Percentiles rank a stretch among this genome's conserved stretches.
phyloP scores from a whole-genome alignment of 35 echinoderm and acorn worm genomes.

The Diadema setosum region DNA sequence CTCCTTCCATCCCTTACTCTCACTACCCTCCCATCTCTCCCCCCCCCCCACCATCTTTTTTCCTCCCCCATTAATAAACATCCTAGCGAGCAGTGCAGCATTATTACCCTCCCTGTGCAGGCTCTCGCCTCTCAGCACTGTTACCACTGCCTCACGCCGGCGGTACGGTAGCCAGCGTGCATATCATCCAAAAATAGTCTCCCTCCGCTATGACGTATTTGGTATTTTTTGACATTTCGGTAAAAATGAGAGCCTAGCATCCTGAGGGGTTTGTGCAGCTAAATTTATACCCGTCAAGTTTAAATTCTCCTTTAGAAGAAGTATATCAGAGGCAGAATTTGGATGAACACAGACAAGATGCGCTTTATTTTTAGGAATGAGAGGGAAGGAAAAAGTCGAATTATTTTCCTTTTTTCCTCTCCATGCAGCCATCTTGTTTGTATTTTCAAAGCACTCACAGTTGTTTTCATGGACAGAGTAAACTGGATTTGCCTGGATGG shows the following conservation, averaged over 20 bases:
- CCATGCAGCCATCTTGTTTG: not conserved
- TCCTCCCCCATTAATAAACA: too few species aligned
- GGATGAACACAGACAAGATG: not conserved
- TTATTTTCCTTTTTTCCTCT: not conserved
- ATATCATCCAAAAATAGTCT: not conserved
- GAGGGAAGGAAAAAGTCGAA: too few species aligned
- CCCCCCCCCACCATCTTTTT: too few species aligned
- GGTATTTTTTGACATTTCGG: constrained; percentile 5
- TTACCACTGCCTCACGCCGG: not conserved
- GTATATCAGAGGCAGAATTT: too few species aligned
- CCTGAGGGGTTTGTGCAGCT: not conserved
- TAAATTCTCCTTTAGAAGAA: not conserved
- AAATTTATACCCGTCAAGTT: not conserved
- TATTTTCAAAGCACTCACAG: not conserved
- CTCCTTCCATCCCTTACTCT: not conserved
- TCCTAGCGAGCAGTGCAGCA: too few species aligned
- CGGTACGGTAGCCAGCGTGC: not conserved
- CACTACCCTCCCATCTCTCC: too few species aligned
- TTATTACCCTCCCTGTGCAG: not conserved
- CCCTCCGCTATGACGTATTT: not conserved
- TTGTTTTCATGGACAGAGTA: not conserved
- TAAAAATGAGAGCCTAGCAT: not conserved
- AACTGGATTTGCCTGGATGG: too few species aligned
- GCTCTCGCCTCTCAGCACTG: not conserved
- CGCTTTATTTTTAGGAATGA: not conserved